These are phyloP conservation scores for Heliocidaris erythrogramma DNA, from an alignment of 35 echinoderm and acorn worm species.

Conservation along the genomic window DNA sequence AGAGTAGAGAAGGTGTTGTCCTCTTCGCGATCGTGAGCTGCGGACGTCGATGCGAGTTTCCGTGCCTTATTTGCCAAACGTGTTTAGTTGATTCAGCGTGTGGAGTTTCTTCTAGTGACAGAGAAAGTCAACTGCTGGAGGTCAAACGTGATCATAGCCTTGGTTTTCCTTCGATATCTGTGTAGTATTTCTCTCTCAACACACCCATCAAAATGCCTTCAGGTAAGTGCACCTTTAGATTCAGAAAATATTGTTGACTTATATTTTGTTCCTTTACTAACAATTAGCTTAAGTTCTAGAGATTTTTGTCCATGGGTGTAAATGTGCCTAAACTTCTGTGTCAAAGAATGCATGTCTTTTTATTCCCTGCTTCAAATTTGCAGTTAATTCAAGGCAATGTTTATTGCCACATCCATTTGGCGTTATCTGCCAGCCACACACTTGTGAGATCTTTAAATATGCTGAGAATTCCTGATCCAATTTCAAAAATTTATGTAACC, in stretches of 20 bases:
- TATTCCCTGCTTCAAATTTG: too few species aligned
- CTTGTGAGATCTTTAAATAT: too few species aligned
- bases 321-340: too few species aligned
- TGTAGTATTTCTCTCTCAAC: background rate
- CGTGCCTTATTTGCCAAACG: slow-evolving; percentile 21
- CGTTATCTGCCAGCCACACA: too few species aligned
- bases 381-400: too few species aligned
- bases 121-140: background rate
- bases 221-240: background rate
- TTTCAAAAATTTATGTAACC: too few species aligned
- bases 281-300: too few species aligned
- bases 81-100: background rate
- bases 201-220: background rate
- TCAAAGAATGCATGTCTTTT: too few species aligned
- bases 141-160: background rate
- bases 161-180: background rate
- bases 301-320: too few species aligned
- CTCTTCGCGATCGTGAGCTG: background rate
- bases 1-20: slow-evolving; percentile 22
- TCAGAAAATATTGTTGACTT: background rate
- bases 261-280: too few species aligned
- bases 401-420: too few species aligned
- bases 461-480: too few species aligned
- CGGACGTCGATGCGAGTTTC: slow-evolving; percentile 9
- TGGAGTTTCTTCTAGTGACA: background rate